Conservation (phyloP, 2,113 vertebrate genomes). For the Trogon surrucura region DNA sequence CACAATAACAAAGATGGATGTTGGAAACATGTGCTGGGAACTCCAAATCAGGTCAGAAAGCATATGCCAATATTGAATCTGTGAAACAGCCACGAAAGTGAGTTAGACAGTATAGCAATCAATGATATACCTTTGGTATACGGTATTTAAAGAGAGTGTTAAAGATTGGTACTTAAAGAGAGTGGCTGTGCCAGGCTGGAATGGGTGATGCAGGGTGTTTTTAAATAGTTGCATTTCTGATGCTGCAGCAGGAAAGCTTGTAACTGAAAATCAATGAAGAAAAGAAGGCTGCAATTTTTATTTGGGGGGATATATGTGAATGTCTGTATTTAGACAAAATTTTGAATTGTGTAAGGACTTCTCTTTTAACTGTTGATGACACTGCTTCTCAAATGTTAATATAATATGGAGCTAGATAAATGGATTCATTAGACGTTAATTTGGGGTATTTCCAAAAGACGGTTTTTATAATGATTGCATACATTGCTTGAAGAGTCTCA, state of each 20-base stretch:
- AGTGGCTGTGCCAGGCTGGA: not conserved
- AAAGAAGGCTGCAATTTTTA: not conserved
- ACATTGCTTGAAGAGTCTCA: conserved; percentile 42
- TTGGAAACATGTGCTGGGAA: not conserved
- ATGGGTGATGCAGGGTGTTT: not conserved
- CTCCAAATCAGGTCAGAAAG: not conserved
- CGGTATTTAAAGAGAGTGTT: not conserved
- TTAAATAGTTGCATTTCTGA: not conserved
- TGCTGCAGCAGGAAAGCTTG: not conserved
- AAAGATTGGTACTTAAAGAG: not conserved
- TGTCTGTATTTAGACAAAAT: not conserved
- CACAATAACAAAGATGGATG: not conserved
- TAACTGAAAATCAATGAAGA: not conserved
- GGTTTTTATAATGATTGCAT: conserved; percentile 33
- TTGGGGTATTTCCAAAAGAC: conserved; percentile 33
- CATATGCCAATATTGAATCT: not conserved
- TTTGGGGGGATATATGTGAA: not conserved
- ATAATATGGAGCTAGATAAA: conserved; percentile 26
- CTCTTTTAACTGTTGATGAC: not conserved
- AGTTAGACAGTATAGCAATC: not conserved
- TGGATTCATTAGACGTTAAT: not conserved
- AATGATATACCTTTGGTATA: not conserved
- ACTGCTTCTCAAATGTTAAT: not conserved
- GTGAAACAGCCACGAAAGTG: not conserved
- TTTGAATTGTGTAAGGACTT: not conserved